phyloP scores from a whole-genome alignment of 2,113 vertebrate species.

The Aldabrachelys gigantea region DNA sequence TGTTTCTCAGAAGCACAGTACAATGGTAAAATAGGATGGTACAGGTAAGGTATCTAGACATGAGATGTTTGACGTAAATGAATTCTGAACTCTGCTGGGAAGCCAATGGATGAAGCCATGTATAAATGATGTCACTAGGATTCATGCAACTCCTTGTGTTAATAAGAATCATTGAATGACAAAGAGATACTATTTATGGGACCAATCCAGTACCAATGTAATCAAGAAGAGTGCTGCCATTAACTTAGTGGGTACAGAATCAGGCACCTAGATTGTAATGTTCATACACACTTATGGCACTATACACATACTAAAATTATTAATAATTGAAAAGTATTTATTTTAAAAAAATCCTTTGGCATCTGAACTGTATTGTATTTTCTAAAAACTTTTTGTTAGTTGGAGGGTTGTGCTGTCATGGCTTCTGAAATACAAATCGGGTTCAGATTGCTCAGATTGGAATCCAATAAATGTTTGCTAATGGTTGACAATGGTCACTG shows the following conservation, averaged over 20 bases:
- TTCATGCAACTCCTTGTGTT: not conserved
- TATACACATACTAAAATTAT: not conserved
- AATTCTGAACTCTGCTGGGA: not conserved
- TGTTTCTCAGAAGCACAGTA: not conserved
- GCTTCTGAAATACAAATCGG: not conserved
- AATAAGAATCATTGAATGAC: not conserved
- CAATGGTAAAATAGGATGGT: not conserved
- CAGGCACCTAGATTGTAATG: too few species aligned
- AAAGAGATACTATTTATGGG: not conserved
- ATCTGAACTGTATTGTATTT: not conserved
- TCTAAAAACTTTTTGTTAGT: not conserved
- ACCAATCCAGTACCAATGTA: not conserved
- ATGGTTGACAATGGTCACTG: not conserved
- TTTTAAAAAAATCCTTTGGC: not conserved
- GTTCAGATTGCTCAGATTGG: not conserved
- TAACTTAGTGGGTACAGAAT: not conserved
- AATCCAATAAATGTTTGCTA: constrained; percentile 14
- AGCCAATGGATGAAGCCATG: not conserved
- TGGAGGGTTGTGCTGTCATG: not conserved
- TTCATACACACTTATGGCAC: not conserved
- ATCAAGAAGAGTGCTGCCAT: not conserved
- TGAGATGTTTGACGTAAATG: not conserved
- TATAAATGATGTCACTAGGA: not conserved
- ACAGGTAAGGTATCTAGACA: not conserved
- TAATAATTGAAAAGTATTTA: not conserved